Evolutionary conservation across 2,797 vertebrate species (phyloP).

Genomic region (Apodemus agrarius): DNA sequence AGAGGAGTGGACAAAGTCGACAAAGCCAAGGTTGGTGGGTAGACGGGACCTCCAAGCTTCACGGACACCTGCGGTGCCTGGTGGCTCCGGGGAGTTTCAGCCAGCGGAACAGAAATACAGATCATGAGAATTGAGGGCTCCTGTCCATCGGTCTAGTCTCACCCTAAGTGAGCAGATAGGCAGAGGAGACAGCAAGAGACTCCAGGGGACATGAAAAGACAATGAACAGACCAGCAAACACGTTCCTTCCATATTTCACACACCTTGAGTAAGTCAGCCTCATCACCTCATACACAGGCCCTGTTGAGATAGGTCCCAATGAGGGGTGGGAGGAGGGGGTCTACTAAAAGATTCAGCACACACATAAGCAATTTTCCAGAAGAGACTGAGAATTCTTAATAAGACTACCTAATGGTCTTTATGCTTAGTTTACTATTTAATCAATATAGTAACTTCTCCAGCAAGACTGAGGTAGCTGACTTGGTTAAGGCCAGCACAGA

Average conservation of each 20-base stretch:
- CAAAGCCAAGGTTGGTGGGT: not conserved
- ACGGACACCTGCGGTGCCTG: fast-evolving
- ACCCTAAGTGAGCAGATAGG: not conserved
- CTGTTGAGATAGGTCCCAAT: not conserved
- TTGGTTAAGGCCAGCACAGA: not conserved
- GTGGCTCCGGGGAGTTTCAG: no score
- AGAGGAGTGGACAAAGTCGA: no score
- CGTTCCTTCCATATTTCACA: not conserved
- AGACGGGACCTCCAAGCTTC: not conserved
- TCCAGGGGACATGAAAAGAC: not conserved
- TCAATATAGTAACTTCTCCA: not conserved
- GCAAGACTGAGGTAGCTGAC: not conserved
- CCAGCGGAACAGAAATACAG: not conserved
- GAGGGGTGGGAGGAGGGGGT: not conserved
- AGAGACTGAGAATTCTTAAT: not conserved
- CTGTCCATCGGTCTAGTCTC: no score
- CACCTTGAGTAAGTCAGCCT: not conserved
- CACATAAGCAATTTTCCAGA: not conserved
- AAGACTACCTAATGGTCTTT: not conserved
- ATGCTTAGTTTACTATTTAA: not conserved
- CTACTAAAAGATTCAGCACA: not conserved
- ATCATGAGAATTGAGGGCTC: not conserved
- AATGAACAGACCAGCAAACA: not conserved
- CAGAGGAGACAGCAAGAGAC: not conserved
- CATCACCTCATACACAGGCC: not conserved